Evolutionary conservation across 2,797 vertebrate species (phyloP), one percentile per base, ranked within the genome.

Genomic region (Sebastes itinus): DNA sequence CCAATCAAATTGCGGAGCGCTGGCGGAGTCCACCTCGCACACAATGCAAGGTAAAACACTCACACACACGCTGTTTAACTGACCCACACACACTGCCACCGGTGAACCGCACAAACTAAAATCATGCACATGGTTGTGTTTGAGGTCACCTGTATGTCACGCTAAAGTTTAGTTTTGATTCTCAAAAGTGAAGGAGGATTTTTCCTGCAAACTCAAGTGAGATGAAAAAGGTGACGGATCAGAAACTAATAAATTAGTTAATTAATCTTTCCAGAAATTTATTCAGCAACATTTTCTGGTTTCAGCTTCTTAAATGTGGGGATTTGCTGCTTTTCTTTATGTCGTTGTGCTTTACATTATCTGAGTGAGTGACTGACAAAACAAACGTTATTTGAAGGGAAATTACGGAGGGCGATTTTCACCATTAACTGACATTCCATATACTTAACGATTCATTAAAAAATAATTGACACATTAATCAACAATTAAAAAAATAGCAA

Each of bases 1-100:
- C 2, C 96, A 98, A 70, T 98, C 97, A 7, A 97, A 85, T 81
- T 99, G 98, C 58, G 92, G 94, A 1, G 95, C 95, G 2, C 23
- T 96, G 82, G 92, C 92, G 0, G 97, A 97, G n/a, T 91, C 95
- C 38, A 92, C 96, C 0, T 96, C 95, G 9, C 96, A 98, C 80
- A 97, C 96, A 4, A 96, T 95, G 27, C 96, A 97, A 95, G 98
- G 98, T 99, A 89, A n/a, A 63, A 42, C 42, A 3, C 56, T 18
- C 59, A 2, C 33, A 46, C 49, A 64, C 59, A 59, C 25, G 35
- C 38, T 42, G 14, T 28, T 46, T 4, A 7, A 65, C 33, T 4
- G 4, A 1, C 12, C 22, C 49, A 81, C 12, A 2, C n/a, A 46
- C n/a, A 35, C 61, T 5, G 35, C 7, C n/a, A 42, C 14, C 6